These are phyloP conservation scores for Carettochelys insculpta DNA, from an alignment of 2,113 vertebrate genomes.

Conservation along the genomic window DNA sequence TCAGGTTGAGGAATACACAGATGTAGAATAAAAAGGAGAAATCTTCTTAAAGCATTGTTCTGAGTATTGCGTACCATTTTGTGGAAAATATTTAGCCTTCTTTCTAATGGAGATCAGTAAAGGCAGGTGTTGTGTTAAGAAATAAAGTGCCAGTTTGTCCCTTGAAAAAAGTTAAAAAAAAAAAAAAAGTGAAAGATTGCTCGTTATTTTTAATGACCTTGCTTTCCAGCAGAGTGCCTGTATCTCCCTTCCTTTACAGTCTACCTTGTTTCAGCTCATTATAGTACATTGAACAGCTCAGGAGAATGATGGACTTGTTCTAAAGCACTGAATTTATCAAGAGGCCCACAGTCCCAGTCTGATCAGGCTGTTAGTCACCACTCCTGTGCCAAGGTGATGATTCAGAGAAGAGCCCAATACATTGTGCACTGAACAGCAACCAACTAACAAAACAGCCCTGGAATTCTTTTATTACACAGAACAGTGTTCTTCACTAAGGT, in stretches of 20 bases:
- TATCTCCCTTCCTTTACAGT: conserved; percentile 79
- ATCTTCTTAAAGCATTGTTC: not conserved
- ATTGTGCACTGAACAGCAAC: accelerated
- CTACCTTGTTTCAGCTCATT: conserved; percentile 80
- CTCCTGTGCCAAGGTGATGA: conserved; percentile 46
- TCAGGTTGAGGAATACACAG: accelerated
- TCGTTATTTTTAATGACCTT: conserved; percentile 92
- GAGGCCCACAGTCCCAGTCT: conserved; percentile 47
- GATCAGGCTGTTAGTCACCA: conserved; percentile 50
- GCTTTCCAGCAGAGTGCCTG: conserved; percentile 83
- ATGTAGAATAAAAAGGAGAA: not conserved
- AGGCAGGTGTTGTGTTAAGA: conserved; percentile 68
- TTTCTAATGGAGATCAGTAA: conserved; percentile 70
- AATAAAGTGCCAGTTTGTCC: conserved; percentile 75
- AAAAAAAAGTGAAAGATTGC: conserved; percentile 78
- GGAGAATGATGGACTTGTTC: conserved; percentile 87
- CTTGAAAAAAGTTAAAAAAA: conserved; percentile 82
- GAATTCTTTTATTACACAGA: not conserved
- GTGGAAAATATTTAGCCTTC: conserved; percentile 48
- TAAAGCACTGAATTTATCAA: conserved; percentile 71
- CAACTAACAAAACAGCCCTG: not conserved
- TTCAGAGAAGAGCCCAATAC: conserved; percentile 32
- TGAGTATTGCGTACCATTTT: conserved; percentile 20
- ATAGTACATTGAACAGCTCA: conserved; percentile 66
- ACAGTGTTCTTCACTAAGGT: accelerated